These are phyloP conservation scores for Eciton burchellii DNA, from an alignment of 1,140 invertebrate genomes.

Conservation along the genomic window DNA sequence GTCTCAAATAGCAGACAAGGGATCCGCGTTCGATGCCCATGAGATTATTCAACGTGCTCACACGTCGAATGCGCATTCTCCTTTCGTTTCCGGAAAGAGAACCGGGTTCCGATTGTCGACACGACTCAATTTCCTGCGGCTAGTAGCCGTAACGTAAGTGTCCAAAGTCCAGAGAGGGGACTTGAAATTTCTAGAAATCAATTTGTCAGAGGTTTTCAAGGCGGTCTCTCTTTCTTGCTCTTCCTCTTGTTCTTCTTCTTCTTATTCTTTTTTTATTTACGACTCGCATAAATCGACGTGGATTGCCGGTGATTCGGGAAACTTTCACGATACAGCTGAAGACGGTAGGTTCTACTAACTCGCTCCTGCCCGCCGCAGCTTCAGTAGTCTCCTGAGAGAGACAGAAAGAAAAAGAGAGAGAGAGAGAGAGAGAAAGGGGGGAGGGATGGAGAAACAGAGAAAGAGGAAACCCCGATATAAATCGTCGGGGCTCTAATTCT, in stretches of 20 bases:
- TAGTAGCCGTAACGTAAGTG: constrained; percentile 38
- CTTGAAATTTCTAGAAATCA: constrained; percentile 62
- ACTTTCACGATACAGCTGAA: constrained; percentile 49
- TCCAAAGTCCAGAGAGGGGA: constrained; percentile 35
- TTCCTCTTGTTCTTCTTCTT: neutral
- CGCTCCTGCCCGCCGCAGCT: constrained; percentile 3
- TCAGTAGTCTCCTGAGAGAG: constrained; percentile 19
- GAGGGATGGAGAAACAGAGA: neutral
- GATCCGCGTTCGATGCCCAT: constrained; percentile 43
- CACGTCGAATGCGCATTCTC: constrained; percentile 67
- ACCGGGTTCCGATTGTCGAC: constrained; percentile 50
- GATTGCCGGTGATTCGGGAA: constrained; percentile 63
- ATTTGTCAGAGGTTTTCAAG: constrained; percentile 67
- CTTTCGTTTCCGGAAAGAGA: constrained; percentile 53
- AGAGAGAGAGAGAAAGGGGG: neutral
- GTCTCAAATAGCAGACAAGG: neutral
- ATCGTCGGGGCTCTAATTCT: constrained; percentile 80
- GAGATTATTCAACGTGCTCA: constrained; percentile 68
- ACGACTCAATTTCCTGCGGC: constrained; percentile 63
- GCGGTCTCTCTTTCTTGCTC: constrained; percentile 22
- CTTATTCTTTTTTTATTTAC: constrained; percentile 66
- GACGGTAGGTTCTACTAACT: constrained; percentile 31
- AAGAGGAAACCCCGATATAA: constrained; percentile 69
- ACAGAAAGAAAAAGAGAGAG: neutral
- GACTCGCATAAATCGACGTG: constrained; percentile 68